These are phyloP conservation scores for Lasioglossum vierecki DNA, from an alignment of 2,888 invertebrate species.

Conservation along the genomic window DNA sequence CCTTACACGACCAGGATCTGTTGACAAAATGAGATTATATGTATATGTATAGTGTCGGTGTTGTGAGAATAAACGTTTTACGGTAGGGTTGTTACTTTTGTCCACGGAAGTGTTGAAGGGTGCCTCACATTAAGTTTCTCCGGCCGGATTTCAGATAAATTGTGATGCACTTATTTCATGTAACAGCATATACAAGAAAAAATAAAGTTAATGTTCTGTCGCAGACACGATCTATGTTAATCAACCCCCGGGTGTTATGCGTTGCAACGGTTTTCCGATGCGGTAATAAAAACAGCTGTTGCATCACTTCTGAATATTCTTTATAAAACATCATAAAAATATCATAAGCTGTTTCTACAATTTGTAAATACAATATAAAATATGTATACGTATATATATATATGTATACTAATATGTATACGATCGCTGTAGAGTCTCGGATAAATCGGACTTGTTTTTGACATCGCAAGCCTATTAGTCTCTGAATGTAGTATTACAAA, in stretches of 20 bases:
- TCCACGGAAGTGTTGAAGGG: conserved; percentile 16
- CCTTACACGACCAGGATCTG: conserved; percentile 49
- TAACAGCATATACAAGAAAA: conserved; percentile 63
- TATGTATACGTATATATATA: too few relatives aligned
- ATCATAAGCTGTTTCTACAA: background rate
- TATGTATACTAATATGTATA: background rate
- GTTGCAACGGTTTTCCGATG: background rate
- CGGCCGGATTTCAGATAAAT: conserved; percentile 57
- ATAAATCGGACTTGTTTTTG: background rate
- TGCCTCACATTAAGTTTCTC: conserved; percentile 37
- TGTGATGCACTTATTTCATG: conserved; percentile 74
- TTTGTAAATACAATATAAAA: background rate
- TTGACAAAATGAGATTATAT: conserved; percentile 49
- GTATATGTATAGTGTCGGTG: conserved; percentile 52
- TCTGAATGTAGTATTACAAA: background rate
- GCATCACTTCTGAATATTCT: background rate
- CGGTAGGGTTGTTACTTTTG: conserved; percentile 32
- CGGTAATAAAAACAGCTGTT: background rate
- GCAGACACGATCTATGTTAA: background rate
- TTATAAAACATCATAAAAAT: conserved; percentile 17
- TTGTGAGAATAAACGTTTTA: conserved; percentile 51
- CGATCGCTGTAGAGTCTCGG: background rate
- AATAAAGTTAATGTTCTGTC: conserved; percentile 66
- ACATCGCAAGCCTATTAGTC: conserved; percentile 13
- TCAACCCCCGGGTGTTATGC: background rate